These are phyloP conservation scores for Eubasilissa splendida DNA, from an alignment of 2,888 invertebrate genomes.

Conservation along the genomic window DNA sequence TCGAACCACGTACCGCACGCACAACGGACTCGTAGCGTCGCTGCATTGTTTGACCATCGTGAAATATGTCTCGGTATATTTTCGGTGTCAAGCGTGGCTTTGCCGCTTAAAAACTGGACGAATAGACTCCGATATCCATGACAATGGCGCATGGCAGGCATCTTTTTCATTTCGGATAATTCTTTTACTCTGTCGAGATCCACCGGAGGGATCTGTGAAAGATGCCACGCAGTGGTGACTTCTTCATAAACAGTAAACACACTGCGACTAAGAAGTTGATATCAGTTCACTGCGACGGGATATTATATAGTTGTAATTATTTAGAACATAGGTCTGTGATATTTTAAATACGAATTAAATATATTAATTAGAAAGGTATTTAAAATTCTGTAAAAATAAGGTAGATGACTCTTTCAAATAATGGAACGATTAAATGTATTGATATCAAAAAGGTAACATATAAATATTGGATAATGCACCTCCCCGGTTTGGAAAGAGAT, in stretches of 20 bases:
- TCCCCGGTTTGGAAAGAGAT: too few relatives aligned
- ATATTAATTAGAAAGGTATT: too few relatives aligned
- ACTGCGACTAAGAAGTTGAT: not conserved
- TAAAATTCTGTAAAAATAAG: too few relatives aligned
- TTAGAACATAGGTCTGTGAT: too few relatives aligned
- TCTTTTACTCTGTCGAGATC: constrained; percentile 37
- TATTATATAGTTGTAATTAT: too few relatives aligned
- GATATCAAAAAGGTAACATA: too few relatives aligned
- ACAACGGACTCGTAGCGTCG: constrained; percentile 39
- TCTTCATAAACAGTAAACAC: constrained; percentile 40
- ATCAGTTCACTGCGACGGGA: too few relatives aligned
- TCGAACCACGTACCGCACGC: constrained; percentile 49
- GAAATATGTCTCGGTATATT: constrained; percentile 48
- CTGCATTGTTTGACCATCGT: constrained; percentile 42
- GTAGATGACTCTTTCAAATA: too few relatives aligned
- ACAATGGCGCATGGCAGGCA: constrained; percentile 46
- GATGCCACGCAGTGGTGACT: constrained; percentile 38
- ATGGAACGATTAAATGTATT: too few relatives aligned
- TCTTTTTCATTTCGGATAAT: constrained; percentile 51
- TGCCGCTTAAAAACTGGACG: constrained; percentile 40
- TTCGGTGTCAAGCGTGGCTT: constrained; percentile 42
- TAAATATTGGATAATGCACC: too few relatives aligned
- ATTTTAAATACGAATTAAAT: too few relatives aligned
- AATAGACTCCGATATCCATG: constrained; percentile 51
- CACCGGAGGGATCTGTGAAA: constrained; percentile 27